Evolutionary conservation across 2,888 invertebrate species (phyloP).

Genomic region (Phorcus lineatus): DNA sequence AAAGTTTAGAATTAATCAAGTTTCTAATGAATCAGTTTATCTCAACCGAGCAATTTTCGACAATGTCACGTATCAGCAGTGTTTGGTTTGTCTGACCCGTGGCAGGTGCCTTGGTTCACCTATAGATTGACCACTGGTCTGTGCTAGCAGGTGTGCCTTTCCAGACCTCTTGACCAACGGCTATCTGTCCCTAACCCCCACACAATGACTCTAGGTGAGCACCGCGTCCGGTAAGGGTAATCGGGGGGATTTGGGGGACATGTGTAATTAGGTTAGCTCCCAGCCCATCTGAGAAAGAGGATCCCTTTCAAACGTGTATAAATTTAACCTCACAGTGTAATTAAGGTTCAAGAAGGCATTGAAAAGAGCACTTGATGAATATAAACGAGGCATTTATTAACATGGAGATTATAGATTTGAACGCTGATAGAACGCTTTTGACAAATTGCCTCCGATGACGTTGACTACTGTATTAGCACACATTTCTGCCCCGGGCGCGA

Average conservation of each 20-base stretch:
- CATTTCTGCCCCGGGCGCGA: neutral
- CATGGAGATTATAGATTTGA: neutral
- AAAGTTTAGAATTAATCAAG: no score
- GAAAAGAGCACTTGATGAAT: conserved; percentile 7
- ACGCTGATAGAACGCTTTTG: neutral
- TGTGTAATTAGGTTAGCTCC: neutral
- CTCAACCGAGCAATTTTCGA: no score
- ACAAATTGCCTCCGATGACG: neutral
- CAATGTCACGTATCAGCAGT: no score
- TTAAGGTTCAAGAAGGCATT: neutral
- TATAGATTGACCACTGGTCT: neutral
- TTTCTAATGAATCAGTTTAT: no score
- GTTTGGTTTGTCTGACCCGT: neutral
- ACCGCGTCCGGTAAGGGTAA: neutral
- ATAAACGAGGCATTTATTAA: conserved; percentile 5
- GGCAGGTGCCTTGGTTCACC: neutral
- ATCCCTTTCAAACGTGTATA: neutral
- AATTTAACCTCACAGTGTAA: neutral
- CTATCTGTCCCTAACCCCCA: neutral
- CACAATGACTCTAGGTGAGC: neutral
- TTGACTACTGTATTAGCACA: no score
- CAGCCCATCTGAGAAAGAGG: neutral
- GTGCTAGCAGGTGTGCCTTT: neutral
- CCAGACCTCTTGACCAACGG: neutral
- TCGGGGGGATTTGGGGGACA: neutral